Evolutionary conservation across 2,797 vertebrate genomes (phyloP).

Genomic region (Mionectes olivaceus): DNA sequence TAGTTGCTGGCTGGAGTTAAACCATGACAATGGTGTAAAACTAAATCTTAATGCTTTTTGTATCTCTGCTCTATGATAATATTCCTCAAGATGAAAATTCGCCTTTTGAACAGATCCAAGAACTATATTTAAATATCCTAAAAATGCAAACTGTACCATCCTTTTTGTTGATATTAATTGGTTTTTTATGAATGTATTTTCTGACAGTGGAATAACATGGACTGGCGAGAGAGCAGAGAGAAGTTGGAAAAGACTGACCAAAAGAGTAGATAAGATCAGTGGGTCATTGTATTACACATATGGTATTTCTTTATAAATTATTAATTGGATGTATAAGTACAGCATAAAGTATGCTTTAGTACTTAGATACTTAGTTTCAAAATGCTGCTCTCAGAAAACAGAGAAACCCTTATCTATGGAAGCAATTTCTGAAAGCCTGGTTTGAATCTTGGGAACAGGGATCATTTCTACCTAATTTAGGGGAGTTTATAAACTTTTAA

Average conservation of each 20-base stretch:
- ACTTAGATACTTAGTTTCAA: neutral
- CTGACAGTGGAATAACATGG: neutral
- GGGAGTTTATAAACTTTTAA: neutral
- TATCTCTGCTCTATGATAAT: neutral
- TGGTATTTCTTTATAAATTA: neutral
- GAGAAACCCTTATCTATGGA: neutral
- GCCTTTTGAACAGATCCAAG: neutral
- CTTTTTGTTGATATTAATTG: neutral
- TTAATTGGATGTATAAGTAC: neutral
- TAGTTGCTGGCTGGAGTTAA: neutral
- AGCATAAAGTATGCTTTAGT: neutral
- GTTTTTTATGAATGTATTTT: neutral
- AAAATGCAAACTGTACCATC: neutral
- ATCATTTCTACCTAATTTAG: neutral
- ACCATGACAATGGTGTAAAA: neutral
- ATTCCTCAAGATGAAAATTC: neutral
- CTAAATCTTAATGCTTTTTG: neutral
- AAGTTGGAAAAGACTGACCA: neutral
- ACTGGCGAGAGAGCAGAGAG: neutral
- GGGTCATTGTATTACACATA: neutral
- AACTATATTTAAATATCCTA: neutral
- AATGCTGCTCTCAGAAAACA: neutral
- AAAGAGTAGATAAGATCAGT: neutral
- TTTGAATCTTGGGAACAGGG: neutral
- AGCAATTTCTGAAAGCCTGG: neutral